Base-by-base conservation (phyloP, 2,888 invertebrate genomes). In the Zygogramma bicolorata region DNA sequence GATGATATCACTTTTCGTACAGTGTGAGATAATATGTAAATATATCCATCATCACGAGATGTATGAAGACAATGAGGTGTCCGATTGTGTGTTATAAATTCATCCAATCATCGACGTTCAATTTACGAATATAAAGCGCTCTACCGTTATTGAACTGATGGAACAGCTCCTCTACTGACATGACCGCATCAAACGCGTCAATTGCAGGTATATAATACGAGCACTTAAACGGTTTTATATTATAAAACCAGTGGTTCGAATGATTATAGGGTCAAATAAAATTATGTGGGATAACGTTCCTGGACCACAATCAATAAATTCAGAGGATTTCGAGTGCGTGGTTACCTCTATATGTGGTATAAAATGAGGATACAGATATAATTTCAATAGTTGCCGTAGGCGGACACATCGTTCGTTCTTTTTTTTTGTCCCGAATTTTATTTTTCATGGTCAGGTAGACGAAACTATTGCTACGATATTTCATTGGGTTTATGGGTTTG, bases 111-210 rank as follows among this genome's bases (percentile, higher is more conserved):
- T 65, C 59, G 66, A 40, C 40, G 58, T 66, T 66, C 59, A 66
- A 66, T 66, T 66, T 58, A 66, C 58, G 29, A 38, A 58, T 22
- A 65, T 42, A 42, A 58, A 38, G 42, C 58, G 38, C 42, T 40
- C 29, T 13, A 59, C 25, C 58, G 58, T 66, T 66, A 53, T 53
- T 53, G 53, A 7, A 53, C 27, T 53, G 53, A 53, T 53, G 53
- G 53, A 27, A 27, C 3, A n/a, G n/a, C 53, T 53, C 53, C 27
- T 27, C 53, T 53, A 53, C 53, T 53, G 53, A 53, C 53, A 53
- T 25, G 25, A 53, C 61, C 61, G 40, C 61, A 61, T 61, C 61
- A 61, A 61, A 61, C 40, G 61, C 61, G 61, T 61, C 61, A 61
- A 61, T 34, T 38, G 38, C 61, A 61, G 61, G 61, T 61, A 38